Percentiles rank a stretch among this genome's conserved stretches.
Conservation (phyloP, 2,888 invertebrate genomes). For the Yponomeuta malinellus region DNA sequence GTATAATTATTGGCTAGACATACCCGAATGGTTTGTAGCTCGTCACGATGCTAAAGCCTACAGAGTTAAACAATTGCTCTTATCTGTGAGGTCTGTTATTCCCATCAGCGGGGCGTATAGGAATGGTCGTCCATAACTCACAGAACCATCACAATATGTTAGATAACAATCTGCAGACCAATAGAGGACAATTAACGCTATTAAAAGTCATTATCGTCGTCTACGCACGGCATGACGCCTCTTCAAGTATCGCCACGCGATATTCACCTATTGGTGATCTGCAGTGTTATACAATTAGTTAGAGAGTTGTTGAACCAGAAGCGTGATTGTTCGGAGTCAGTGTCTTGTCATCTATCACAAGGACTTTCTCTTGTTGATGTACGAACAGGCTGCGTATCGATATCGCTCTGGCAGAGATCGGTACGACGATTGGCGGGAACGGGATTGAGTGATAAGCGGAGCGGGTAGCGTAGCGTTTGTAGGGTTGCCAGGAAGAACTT, state of each 20-base stretch:
- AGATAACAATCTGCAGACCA: not conserved
- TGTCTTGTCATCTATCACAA: not conserved
- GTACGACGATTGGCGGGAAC: not conserved
- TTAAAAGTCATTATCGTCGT: not conserved
- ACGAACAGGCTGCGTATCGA: not conserved
- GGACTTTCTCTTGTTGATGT: slow-evolving; percentile 1
- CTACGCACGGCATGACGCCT: not conserved
- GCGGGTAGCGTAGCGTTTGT: not conserved
- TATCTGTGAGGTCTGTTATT: too few species aligned
- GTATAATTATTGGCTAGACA: too few species aligned
- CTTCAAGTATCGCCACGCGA: not conserved
- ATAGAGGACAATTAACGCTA: not conserved
- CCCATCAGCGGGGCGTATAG: not conserved
- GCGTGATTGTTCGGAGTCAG: not conserved
- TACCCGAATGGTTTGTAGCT: too few species aligned
- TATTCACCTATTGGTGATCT: not conserved
- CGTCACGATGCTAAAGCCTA: too few species aligned
- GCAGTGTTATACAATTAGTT: not conserved
- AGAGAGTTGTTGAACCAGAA: not conserved
- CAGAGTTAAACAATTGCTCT: too few species aligned
- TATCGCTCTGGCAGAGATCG: not conserved
- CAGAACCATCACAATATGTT: not conserved
- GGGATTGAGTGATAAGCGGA: not conserved
- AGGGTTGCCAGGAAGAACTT: too few species aligned
- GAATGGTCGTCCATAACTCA: not conserved